Conservation (phyloP, 2,797 vertebrate species). For the Sebastes hubbsi region DNA sequence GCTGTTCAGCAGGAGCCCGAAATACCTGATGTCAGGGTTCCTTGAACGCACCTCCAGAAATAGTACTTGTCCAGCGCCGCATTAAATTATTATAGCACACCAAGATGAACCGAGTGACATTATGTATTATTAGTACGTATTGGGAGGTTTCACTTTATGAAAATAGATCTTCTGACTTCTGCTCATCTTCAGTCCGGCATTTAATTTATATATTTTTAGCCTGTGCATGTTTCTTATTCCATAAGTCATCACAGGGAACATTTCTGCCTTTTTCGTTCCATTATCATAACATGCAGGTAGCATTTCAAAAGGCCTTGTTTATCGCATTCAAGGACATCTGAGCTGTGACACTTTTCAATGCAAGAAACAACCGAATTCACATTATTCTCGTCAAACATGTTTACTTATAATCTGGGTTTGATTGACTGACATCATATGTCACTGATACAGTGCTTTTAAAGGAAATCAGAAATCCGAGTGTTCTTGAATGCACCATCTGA, state of each 20-base stretch:
- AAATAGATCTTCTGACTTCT: neutral
- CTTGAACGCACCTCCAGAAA: neutral
- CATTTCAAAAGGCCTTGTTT: neutral
- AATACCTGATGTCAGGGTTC: neutral
- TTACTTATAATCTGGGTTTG: neutral
- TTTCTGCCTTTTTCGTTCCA: neutral
- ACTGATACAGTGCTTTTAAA: neutral
- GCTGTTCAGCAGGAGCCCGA: neutral
- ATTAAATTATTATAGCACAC: conserved; percentile 5
- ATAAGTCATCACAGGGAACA: neutral
- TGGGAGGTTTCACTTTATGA: neutral
- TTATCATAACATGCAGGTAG: neutral
- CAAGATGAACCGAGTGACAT: neutral
- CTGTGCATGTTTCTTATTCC: neutral
- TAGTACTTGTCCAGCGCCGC: neutral
- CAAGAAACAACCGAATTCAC: neutral
- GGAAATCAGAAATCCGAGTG: neutral
- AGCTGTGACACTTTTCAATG: neutral
- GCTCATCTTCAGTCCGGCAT: neutral
- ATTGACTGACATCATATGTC: neutral
- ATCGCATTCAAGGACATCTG: neutral
- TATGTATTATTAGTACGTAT: no score
- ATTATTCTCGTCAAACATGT: neutral
- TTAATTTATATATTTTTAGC: neutral
- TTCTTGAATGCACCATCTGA: neutral